phyloP scores from a whole-genome alignment of 2,888 invertebrate species.

The Heliconius hortense region DNA sequence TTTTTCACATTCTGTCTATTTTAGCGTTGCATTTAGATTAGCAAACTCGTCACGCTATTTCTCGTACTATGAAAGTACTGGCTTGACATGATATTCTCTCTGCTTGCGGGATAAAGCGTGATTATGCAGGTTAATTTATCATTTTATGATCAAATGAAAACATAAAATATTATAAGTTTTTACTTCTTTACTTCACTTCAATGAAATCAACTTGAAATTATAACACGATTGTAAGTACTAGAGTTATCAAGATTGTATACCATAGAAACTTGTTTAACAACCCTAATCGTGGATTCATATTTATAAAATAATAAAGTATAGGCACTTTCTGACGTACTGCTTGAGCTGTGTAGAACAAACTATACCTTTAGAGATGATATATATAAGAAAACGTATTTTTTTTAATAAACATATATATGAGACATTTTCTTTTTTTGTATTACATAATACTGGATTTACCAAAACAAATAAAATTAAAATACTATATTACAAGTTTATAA shows the following conservation, averaged over 20 bases:
- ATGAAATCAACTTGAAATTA: constrained; percentile 7
- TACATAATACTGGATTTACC: too few relatives aligned
- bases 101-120: neutral
- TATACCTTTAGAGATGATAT: neutral
- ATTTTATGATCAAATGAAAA: too few relatives aligned
- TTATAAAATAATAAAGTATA: constrained; percentile 26
- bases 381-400: neutral
- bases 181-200: neutral
- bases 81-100: neutral
- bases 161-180: neutral
- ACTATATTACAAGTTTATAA: too few relatives aligned
- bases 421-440: too few relatives aligned
- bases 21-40: neutral
- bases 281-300: constrained; percentile 24
- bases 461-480: too few relatives aligned
- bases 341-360: neutral
- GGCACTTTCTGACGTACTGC: constrained; percentile 15
- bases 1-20: neutral
- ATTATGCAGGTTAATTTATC: neutral
- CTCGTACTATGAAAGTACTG: neutral
- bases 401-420: too few relatives aligned
- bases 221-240: constrained; percentile 11
- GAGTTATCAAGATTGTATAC: constrained; percentile 17
- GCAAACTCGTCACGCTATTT: neutral
- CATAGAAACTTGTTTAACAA: constrained; percentile 23